Conservation (phyloP, 2,888 invertebrate species). For the Pachycephus smyrnensis region DNA sequence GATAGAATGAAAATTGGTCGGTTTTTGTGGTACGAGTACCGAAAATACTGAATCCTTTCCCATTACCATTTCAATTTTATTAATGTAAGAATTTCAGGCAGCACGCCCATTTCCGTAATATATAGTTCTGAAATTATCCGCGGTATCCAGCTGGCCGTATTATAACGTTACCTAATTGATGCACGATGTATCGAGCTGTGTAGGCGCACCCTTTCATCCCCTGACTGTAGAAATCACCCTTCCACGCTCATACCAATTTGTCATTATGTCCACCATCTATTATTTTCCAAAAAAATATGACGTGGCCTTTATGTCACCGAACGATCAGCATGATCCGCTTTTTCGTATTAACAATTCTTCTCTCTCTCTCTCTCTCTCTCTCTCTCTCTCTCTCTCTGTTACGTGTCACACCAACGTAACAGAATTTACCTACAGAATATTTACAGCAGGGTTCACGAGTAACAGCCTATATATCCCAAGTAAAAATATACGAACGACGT, state of each 20-base stretch:
- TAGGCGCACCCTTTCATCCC: background rate
- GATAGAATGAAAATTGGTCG: too few relatives aligned
- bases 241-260: background rate
- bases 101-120: too few relatives aligned
- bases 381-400: too few relatives aligned
- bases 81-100: too few relatives aligned
- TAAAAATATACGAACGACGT: background rate
- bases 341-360: background rate
- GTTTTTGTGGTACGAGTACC: too few relatives aligned
- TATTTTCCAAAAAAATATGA: background rate
- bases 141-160: too few relatives aligned
- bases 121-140: too few relatives aligned
- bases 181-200: background rate
- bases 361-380: background rate
- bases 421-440: background rate
- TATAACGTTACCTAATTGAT: background rate
- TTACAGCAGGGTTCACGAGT: background rate
- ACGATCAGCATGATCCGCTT: background rate
- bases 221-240: background rate
- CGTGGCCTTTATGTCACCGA: background rate
- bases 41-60: too few relatives aligned
- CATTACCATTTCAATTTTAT: too few relatives aligned
- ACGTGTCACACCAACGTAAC: background rate
- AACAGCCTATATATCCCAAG: background rate
- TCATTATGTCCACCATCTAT: background rate